phyloP scores from a whole-genome alignment of 2,888 invertebrate genomes.

The Cerastoderma edule region DNA sequence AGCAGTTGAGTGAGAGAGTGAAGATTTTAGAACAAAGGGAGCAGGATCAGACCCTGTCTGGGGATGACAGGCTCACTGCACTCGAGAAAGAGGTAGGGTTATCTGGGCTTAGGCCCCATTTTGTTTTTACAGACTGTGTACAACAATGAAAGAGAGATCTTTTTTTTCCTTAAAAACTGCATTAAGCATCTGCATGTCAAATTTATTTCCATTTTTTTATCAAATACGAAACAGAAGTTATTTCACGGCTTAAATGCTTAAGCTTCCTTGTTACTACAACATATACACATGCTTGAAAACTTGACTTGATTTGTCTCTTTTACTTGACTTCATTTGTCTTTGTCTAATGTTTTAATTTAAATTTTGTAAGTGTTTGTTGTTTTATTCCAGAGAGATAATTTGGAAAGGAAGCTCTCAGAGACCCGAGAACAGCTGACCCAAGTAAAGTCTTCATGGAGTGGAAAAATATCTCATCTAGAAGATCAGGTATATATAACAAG shows the following conservation, averaged over 20 bases:
- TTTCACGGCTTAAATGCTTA: too few species aligned
- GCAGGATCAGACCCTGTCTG: slow-evolving; percentile 74
- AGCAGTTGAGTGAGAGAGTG: slow-evolving; percentile 88
- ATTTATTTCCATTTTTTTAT: too few species aligned
- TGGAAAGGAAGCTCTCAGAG: slow-evolving; percentile 92
- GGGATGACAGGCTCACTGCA: slow-evolving; percentile 77
- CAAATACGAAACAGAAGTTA: too few species aligned
- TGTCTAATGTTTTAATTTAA: neutral
- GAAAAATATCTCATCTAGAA: slow-evolving; percentile 93
- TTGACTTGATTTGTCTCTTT: neutral
- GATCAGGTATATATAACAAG: slow-evolving; percentile 91
- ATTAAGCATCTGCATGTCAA: too few species aligned
- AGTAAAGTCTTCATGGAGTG: slow-evolving; percentile 96
- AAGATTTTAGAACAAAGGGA: slow-evolving; percentile 86
- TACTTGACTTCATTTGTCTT: neutral
- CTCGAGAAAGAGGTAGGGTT: slow-evolving; percentile 76
- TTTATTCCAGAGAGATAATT: slow-evolving; percentile 72
- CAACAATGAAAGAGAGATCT: too few species aligned
- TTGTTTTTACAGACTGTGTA: too few species aligned
- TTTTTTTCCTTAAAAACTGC: too few species aligned
- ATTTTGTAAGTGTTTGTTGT: neutral
- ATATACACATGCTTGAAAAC: neutral
- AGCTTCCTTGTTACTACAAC: too few species aligned
- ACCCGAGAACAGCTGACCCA: slow-evolving; percentile 94
- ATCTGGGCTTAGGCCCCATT: too few species aligned